Evolutionary conservation across 2,797 vertebrate species (phyloP).

Genomic region (Eremophila alpestris): DNA sequence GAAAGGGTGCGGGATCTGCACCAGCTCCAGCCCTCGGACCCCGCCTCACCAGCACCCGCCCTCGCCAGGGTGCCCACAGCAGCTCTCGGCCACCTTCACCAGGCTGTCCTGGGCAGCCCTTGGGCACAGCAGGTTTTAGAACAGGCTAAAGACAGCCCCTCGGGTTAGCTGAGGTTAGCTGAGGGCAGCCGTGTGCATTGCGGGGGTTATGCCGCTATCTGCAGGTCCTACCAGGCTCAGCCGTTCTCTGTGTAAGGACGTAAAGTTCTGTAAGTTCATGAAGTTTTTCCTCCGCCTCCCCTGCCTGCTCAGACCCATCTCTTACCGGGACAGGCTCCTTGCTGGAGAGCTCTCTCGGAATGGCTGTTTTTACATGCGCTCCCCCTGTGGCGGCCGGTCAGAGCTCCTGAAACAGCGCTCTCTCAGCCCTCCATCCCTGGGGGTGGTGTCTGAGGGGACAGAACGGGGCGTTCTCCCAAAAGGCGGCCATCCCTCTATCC

Average conservation of each 20-base stretch:
- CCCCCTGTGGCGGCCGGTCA: background rate
- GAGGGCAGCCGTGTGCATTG: rapidly evolving
- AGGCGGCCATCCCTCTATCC: no score
- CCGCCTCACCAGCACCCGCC: no score
- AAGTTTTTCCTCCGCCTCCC: background rate
- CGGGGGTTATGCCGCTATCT: rapidly evolving
- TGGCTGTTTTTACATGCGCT: background rate
- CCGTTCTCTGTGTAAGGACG: background rate
- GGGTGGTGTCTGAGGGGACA: no score
- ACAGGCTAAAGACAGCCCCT: background rate
- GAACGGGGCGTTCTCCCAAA: no score
- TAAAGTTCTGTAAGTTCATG: background rate
- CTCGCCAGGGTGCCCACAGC: background rate
- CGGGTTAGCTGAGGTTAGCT: no score
- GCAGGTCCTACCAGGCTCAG: background rate
- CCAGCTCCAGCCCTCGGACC: rapidly evolving
- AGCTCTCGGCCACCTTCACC: rapidly evolving
- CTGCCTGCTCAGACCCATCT: background rate
- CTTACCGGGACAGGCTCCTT: no score
- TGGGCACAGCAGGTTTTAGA: background rate
- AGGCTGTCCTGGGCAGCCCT: no score
- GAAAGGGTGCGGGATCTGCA: background rate
- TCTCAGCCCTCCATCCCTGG: no score
- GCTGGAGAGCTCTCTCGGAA: background rate
- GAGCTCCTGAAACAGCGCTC: background rate